Evolutionary conservation across 2,113 vertebrate species (phyloP).

Genomic region (Emydocephalus ijimae): DNA sequence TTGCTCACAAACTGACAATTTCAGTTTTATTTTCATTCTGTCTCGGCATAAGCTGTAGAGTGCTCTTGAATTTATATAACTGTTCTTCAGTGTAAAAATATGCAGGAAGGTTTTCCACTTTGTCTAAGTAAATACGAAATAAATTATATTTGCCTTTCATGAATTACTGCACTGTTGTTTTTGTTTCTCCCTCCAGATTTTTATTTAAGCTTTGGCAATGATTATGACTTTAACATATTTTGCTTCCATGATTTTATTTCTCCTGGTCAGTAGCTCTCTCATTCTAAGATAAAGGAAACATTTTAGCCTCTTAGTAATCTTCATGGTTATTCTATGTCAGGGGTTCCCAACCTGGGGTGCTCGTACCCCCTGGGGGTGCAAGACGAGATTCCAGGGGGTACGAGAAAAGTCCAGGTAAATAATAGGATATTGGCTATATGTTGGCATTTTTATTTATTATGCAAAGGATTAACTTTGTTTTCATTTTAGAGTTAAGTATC

Average conservation of each 20-base stretch:
- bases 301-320: neutral
- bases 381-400: too few relatives aligned
- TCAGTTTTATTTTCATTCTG: constrained; percentile 15
- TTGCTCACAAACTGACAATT: neutral
- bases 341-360: too few relatives aligned
- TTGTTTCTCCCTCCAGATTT: constrained; percentile 12
- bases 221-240: constrained; percentile 3
- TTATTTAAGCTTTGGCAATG: neutral
- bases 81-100: constrained; percentile 9
- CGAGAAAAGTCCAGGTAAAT: too few relatives aligned
- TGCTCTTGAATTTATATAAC: constrained; percentile 9
- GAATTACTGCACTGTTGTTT: neutral
- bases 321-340: neutral
- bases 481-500: too few relatives aligned
- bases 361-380: too few relatives aligned
- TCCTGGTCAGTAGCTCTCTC: neutral
- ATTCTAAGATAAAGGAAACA: neutral
- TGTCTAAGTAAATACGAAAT: constrained; percentile 12
- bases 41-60: neutral
- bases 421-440: too few relatives aligned
- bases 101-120: constrained; percentile 23
- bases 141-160: constrained; percentile 21
- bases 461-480: too few relatives aligned
- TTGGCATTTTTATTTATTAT: too few relatives aligned
- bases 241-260: neutral